Conservation (phyloP, 2,113 vertebrate genomes). For the Macquaria ambigua region DNA sequence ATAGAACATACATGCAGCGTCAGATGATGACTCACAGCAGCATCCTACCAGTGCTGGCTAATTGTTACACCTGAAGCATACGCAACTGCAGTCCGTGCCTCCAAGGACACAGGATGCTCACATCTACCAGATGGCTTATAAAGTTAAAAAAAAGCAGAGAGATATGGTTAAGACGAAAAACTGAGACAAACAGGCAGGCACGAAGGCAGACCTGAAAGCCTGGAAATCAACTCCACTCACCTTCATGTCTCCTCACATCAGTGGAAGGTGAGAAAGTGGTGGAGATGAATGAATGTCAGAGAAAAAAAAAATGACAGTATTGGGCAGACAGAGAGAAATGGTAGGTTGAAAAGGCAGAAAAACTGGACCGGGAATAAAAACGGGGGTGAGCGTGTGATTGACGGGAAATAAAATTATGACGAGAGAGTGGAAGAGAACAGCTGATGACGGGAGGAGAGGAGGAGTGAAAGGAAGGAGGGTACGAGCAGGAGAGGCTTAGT, state of each 20-base stretch:
- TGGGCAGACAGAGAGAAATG: not conserved
- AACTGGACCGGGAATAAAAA: not conserved
- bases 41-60: constrained; percentile 24
- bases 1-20: constrained; percentile 57
- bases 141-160: constrained; percentile 55
- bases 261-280: constrained; percentile 46
- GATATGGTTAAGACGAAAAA: not conserved
- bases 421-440: constrained; percentile 26
- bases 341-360: constrained; percentile 8
- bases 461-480: constrained; percentile 43
- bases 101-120: constrained; percentile 66
- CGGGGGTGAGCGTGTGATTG: constrained; percentile 29
- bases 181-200: not conserved
- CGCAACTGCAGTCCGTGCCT: constrained; percentile 44
- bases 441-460: constrained; percentile 57
- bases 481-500: constrained; percentile 45
- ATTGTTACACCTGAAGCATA: constrained; percentile 71
- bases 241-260: constrained; percentile 69
- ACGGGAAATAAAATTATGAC: constrained; percentile 42
- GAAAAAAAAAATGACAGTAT: constrained; percentile 24
- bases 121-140: constrained; percentile 41
- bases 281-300: constrained; percentile 61
- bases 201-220: constrained; percentile 7
- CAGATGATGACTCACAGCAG: constrained; percentile 70
- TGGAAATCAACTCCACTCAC: constrained; percentile 76